Evolutionary conservation across 2,797 vertebrate species (phyloP).

Genomic region (Etheostoma perlongum): DNA sequence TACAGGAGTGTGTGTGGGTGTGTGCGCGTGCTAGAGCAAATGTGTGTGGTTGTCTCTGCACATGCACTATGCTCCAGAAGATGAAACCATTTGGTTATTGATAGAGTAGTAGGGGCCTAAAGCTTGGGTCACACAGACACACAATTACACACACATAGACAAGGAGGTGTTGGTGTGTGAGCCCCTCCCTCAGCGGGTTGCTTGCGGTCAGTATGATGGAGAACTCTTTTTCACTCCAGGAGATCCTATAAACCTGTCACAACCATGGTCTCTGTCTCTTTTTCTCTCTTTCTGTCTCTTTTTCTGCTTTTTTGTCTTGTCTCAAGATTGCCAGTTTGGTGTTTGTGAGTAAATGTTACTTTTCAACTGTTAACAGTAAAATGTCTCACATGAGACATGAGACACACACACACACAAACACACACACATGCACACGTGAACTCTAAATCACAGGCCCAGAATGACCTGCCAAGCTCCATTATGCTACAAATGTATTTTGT

Average conservation of each 20-base stretch:
- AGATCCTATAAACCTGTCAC: conserved; percentile 85
- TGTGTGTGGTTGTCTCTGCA: conserved; percentile 16
- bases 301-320: conserved; percentile 18
- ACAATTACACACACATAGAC: conserved; percentile 10
- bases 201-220: conserved; percentile 61
- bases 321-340: conserved; percentile 19
- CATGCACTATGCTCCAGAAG: conserved; percentile 51
- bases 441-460: conserved; percentile 71
- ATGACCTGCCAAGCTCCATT: conserved; percentile 68
- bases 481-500: conserved; percentile 80
- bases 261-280: conserved; percentile 47
- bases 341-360: conserved; percentile 20
- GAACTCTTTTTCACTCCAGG: conserved; percentile 75
- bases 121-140: conserved; percentile 62
- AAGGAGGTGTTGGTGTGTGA: conserved; percentile 75
- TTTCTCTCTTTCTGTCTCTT: conserved; percentile 21
- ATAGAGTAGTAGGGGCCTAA: conserved; percentile 62
- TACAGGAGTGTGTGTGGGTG: conserved; percentile 62
- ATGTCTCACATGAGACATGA: conserved; percentile 21
- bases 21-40: conserved; percentile 30
- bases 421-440: not conserved
- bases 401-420: no score
- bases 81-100: conserved; percentile 77
- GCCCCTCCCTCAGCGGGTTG: conserved; percentile 66
- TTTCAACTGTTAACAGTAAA: conserved; percentile 28